These are phyloP conservation scores for Eledona agricola DNA, from an alignment of 2,888 invertebrate species.

Conservation along the genomic window DNA sequence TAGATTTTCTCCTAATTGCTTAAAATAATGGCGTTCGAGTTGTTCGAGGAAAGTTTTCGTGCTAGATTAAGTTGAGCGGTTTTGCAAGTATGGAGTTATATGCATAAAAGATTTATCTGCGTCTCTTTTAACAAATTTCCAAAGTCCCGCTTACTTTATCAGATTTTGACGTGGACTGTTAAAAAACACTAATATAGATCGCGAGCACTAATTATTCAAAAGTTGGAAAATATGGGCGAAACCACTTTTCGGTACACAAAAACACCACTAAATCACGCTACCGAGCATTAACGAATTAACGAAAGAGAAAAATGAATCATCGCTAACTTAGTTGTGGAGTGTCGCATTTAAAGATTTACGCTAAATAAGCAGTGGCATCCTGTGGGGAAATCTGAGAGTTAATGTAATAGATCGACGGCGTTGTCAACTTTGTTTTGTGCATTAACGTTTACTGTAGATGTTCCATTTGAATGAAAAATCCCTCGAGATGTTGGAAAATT, in stretches of 20 bases:
- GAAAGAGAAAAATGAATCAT: too few species aligned
- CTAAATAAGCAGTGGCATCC: conserved; percentile 44
- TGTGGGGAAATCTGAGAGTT: conserved; percentile 45
- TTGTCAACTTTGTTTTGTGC: conserved; percentile 47
- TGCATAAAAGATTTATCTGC: conserved; percentile 31
- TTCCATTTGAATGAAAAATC: conserved; percentile 37
- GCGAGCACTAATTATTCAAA: conserved; percentile 35
- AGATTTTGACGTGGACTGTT: conserved; percentile 28
- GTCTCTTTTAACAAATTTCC: conserved; percentile 32
- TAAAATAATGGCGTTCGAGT: conserved; percentile 22
- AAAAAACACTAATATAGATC: conserved; percentile 33
- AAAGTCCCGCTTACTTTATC: conserved; percentile 22
- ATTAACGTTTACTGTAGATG: conserved; percentile 43
- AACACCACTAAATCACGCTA: too few species aligned
- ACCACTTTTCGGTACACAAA: conserved; percentile 16
- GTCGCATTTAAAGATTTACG: conserved; percentile 48
- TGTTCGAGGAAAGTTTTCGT: conserved; percentile 26
- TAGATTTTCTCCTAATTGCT: conserved; percentile 27
- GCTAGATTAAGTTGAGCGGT: conserved; percentile 31
- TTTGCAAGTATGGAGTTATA: conserved; percentile 26
- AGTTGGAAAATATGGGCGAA: conserved; percentile 28
- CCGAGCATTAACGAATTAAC: too few species aligned
- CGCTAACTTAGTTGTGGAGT: too few species aligned
- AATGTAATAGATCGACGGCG: conserved; percentile 48
- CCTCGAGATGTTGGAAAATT: conserved; percentile 40